phyloP scores from a whole-genome alignment of 37 sponge, comb jelly and placozoan species.

The Cliona cf. orientalis region DNA sequence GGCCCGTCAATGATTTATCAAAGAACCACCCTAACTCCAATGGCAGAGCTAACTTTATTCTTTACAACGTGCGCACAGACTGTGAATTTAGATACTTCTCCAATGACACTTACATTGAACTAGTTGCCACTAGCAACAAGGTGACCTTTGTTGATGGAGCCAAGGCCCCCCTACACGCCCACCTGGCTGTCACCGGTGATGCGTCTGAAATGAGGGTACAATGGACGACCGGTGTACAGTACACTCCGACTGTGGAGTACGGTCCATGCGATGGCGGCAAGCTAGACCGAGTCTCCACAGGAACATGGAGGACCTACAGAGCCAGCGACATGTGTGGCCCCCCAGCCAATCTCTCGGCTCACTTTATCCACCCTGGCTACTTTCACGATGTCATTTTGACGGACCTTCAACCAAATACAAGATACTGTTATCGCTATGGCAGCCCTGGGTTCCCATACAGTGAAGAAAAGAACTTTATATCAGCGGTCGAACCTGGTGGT shows the following conservation, averaged over 20 bases:
- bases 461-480: slow-evolving; percentile 33
- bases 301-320: background rate
- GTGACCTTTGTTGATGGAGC: background rate
- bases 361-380: background rate
- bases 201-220: background rate
- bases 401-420: background rate
- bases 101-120: background rate
- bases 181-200: background rate
- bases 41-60: background rate
- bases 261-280: background rate
- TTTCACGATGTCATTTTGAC: background rate
- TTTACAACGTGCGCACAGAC: background rate
- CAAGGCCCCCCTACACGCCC: background rate
- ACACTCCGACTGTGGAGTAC: background rate
- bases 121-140: background rate
- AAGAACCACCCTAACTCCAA: background rate
- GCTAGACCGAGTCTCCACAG: background rate
- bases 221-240: background rate
- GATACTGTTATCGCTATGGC: slow-evolving; percentile 37
- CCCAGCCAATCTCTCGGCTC: background rate
- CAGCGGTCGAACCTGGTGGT: slow-evolving; percentile 3
- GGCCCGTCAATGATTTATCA: background rate
- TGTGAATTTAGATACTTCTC: background rate
- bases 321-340: background rate
- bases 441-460: slow-evolving; percentile 14